phyloP scores from a whole-genome alignment of 2,888 invertebrate genomes.

The Tetranychus piercei region DNA sequence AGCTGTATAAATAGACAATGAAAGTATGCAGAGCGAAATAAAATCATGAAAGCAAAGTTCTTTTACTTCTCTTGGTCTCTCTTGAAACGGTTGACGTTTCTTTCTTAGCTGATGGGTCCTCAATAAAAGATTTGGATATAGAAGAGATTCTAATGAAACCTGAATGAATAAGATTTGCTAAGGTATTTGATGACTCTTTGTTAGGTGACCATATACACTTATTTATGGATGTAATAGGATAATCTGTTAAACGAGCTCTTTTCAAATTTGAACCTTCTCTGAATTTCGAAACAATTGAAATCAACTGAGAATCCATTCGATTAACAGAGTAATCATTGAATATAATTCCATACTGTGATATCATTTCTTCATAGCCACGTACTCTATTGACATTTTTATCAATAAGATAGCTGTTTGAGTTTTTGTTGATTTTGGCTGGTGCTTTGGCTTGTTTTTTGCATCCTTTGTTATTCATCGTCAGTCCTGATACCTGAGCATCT shows the following conservation, averaged over 20 bases:
- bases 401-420: not conserved
- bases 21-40: too few relatives aligned
- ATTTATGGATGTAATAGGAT: conserved; percentile 3
- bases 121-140: not conserved
- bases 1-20: too few relatives aligned
- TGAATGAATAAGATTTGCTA: not conserved
- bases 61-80: not conserved
- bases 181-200: not conserved
- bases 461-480: not conserved
- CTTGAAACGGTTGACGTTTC: not conserved
- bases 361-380: not conserved
- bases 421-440: not conserved
- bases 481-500: not conserved
- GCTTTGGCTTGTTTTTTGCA: not conserved
- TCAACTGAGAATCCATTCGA: not conserved
- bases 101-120: not conserved
- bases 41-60: not conserved
- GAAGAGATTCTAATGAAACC: not conserved
- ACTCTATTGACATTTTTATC: not conserved
- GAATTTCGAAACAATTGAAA: not conserved
- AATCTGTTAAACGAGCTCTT: not conserved
- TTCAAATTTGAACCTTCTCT: not conserved
- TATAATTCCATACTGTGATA: not conserved
- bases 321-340: not conserved
- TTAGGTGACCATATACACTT: conserved; percentile 1